phyloP scores from a whole-genome alignment of 2,113 vertebrate species.

The Actinemys pallida region DNA sequence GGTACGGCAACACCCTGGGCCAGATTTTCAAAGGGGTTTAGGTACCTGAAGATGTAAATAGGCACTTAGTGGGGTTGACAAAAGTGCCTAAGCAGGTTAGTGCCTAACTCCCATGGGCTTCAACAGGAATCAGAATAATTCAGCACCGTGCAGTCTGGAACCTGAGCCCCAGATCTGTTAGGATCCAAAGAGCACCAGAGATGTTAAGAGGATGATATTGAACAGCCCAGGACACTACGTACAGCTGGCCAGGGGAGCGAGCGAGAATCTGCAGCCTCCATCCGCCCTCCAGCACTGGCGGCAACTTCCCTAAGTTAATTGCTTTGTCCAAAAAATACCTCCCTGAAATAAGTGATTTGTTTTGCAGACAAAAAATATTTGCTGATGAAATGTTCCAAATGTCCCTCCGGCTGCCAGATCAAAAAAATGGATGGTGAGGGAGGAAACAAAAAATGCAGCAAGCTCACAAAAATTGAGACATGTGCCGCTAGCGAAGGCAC shows the following conservation, averaged over 20 bases:
- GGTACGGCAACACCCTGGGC: too few species aligned
- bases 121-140: background rate
- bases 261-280: background rate
- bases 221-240: background rate
- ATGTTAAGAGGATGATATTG: too few species aligned
- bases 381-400: slow-evolving; percentile 11
- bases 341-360: slow-evolving; percentile 8
- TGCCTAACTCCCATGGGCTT: background rate
- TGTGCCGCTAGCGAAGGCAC: slow-evolving; percentile 52
- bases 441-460: background rate
- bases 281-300: background rate
- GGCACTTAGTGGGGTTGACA: too few species aligned
- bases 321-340: slow-evolving; percentile 34
- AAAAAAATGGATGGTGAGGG: background rate
- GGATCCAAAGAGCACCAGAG: background rate
- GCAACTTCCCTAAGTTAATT: slow-evolving; percentile 45
- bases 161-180: background rate
- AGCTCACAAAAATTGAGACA: background rate
- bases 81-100: background rate
- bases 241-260: background rate
- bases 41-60: background rate
- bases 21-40: background rate
- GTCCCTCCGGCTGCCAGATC: slow-evolving; percentile 10
- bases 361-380: slow-evolving; percentile 17
- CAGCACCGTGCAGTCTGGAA: background rate